Evolutionary conservation across 2,797 vertebrate genomes (phyloP).

Genomic region (Antrozous pallidus): DNA sequence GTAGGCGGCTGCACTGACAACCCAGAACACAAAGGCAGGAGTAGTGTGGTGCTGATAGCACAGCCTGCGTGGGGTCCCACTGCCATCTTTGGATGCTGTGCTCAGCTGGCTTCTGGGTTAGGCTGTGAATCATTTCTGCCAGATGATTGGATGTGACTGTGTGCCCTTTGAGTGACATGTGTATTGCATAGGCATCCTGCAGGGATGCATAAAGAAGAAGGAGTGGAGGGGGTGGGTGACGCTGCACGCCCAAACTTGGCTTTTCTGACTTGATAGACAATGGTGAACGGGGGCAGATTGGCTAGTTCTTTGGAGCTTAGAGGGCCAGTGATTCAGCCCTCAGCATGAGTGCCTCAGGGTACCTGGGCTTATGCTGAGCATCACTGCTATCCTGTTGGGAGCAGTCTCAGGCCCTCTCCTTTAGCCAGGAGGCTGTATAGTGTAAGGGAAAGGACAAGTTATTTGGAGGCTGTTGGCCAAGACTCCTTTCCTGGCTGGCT

Average conservation of each 20-base stretch:
- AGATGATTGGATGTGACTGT: background rate
- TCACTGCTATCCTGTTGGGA: background rate
- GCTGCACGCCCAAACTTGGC: background rate
- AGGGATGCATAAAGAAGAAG: slow-evolving; percentile 1
- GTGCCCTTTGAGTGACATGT: slow-evolving; percentile 35
- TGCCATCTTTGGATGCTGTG: background rate
- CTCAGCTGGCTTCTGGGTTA: background rate
- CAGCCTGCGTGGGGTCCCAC: background rate
- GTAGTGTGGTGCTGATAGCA: background rate
- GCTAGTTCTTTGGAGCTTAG: background rate
- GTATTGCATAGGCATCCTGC: background rate
- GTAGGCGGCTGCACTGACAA: background rate
- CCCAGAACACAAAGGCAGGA: background rate
- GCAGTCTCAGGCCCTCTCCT: background rate
- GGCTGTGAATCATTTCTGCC: slow-evolving; percentile 8
- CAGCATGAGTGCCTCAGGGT: background rate
- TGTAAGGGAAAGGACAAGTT: background rate
- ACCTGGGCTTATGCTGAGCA: background rate
- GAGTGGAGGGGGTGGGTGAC: background rate
- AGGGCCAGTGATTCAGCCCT: background rate
- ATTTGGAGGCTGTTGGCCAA: background rate
- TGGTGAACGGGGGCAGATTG: background rate
- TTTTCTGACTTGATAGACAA: background rate
- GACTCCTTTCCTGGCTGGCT: background rate
- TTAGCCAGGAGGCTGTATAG: background rate